These are phyloP conservation scores for Eupithecia dodoneata DNA, from an alignment of 2,888 invertebrate species.

Conservation along the genomic window DNA sequence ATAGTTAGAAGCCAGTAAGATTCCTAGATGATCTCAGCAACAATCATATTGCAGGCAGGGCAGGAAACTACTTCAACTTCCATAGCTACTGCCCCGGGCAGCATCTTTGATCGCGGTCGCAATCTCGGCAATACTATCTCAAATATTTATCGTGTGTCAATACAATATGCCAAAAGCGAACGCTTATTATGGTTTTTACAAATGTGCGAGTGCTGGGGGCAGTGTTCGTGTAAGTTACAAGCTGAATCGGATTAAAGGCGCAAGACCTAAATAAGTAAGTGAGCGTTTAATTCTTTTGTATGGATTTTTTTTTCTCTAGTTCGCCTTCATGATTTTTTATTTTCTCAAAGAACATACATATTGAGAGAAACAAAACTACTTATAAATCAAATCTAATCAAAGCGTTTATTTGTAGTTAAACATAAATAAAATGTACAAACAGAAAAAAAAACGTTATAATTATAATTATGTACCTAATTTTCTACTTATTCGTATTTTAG, in stretches of 20 bases:
- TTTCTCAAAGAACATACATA: too few species aligned
- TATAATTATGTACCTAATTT: too few species aligned
- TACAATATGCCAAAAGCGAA: slow-evolving; percentile 81
- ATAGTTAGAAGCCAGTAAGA: background rate
- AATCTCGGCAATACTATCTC: slow-evolving; percentile 73
- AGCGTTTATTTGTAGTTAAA: too few species aligned
- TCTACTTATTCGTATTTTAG: too few species aligned
- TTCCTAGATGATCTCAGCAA: slow-evolving; percentile 3
- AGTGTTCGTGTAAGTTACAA: slow-evolving; percentile 47
- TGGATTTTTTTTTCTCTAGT: background rate
- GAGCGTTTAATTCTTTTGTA: slow-evolving; percentile 28
- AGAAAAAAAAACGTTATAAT: too few species aligned
- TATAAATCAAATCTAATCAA: too few species aligned
- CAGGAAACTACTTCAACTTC: slow-evolving; percentile 48
- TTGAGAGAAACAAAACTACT: too few species aligned
- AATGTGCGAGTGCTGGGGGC: slow-evolving; percentile 76
- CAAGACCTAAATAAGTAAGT: background rate
- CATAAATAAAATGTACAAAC: too few species aligned
- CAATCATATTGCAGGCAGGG: slow-evolving; percentile 31
- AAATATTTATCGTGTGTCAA: slow-evolving; percentile 83
- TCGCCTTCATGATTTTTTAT: too few species aligned
- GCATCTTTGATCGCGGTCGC: slow-evolving; percentile 58
- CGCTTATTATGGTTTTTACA: slow-evolving; percentile 82
- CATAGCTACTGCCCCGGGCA: slow-evolving; percentile 34
- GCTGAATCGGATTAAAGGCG: background rate